Evolutionary conservation across 2,797 vertebrate genomes (phyloP), one percentile per base, ranked within the genome.

Genomic region (Sebastolobus altivelis): DNA sequence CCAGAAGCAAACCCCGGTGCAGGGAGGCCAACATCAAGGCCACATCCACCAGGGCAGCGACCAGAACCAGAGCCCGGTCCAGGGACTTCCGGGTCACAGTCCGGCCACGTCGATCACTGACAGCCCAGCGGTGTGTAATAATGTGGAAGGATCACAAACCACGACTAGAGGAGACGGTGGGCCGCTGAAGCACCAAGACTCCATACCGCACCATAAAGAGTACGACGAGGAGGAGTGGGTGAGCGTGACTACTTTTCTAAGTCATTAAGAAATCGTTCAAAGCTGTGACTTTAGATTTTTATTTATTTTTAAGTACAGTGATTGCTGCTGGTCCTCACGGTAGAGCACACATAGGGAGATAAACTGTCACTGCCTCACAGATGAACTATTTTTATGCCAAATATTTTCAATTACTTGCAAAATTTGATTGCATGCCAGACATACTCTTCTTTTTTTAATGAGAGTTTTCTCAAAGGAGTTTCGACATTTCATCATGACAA

Each of bases 161-260:
- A 87, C 88, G 4, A 87, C 81, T 3, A 93, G 91, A 80, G 94
- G 94, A 4, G 95, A 95, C 7, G 75, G 80, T 2, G 94, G 71
- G 6, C 89, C 91, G 0, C 66, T 95, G 16, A 95, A 94, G 76
- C 93, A 95, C 43, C 97, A 98, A 78, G 97, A 97, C 91, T 97
- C 98, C 27, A 98, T 99, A 71, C 98, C 97, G 0, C 98, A 98
- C 65, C 98, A 98, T 37, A 97, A 97, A 1, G 98, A 99, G 88
- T 99, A 97, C 1, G 97, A 99, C 11, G 98, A 99, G 72, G 98
- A 99, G 81, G 98, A 99, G 91, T 99, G 98, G 98, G 98, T 97
- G 96, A 97, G 97, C 96, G 27, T 1, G 27, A 65, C 31, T 25
- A 16, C 25, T 54, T 67, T 55, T 68, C 14, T 27, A 20, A 69